Conservation (phyloP, 2,113 vertebrate species). For the Rousettus leschenaultii region DNA sequence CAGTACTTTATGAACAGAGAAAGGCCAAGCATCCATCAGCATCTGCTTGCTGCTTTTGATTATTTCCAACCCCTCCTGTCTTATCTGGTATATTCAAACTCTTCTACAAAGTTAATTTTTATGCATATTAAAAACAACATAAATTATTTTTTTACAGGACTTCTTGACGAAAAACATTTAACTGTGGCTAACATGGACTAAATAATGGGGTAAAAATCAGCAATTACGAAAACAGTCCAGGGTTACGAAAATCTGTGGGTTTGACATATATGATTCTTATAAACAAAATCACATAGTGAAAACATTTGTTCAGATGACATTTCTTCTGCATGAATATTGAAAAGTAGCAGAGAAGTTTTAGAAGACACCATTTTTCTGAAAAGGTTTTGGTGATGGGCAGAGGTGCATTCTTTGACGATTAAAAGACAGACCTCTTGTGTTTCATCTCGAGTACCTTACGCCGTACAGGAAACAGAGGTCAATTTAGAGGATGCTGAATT, state of each 20-base stretch:
- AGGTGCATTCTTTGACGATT: not conserved
- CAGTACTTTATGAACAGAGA: not conserved
- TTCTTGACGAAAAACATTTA: not conserved
- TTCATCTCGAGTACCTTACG: not conserved
- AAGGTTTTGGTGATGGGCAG: not conserved
- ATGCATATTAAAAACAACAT: not conserved
- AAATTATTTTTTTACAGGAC: not conserved
- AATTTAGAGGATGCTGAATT: not conserved
- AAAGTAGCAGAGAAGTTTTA: not conserved
- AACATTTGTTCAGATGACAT: not conserved
- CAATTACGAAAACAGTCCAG: not conserved
- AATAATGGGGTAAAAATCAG: not conserved
- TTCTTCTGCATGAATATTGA: not conserved
- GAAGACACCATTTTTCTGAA: not conserved
- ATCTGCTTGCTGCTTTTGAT: not conserved
- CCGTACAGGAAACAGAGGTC: not conserved
- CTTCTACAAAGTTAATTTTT: not conserved
- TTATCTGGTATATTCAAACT: not conserved
- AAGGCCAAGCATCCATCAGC: rapidly evolving
- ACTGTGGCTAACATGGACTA: rapidly evolving
- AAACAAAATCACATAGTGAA: not conserved
- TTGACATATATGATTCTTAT: not conserved
- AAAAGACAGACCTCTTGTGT: not conserved
- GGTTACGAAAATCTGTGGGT: too few species aligned
- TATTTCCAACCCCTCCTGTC: rapidly evolving